Evolutionary conservation across 2,888 invertebrate species (phyloP).

Genomic region (Drosophila atripex): DNA sequence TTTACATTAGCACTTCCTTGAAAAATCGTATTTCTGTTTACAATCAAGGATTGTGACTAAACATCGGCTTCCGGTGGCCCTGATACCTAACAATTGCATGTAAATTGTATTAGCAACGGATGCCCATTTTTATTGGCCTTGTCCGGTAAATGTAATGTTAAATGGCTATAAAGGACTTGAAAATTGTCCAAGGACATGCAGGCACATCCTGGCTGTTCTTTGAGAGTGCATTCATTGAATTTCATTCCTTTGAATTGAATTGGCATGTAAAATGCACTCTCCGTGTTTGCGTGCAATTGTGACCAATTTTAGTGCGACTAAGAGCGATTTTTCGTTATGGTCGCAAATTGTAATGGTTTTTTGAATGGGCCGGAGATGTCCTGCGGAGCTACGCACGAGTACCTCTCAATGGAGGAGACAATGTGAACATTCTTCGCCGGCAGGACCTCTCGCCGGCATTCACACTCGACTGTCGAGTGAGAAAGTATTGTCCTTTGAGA

Average conservation of each 20-base stretch:
- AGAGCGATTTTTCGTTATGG: conserved; percentile 23
- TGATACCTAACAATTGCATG: conserved; percentile 41
- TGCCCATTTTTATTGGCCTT: conserved; percentile 35
- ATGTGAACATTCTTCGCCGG: conserved; percentile 34
- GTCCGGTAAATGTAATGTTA: conserved; percentile 24
- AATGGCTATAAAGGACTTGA: conserved; percentile 26
- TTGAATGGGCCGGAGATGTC: conserved; percentile 41
- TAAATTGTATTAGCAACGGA: conserved; percentile 46
- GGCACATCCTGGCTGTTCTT: conserved; percentile 35
- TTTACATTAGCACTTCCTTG: conserved; percentile 35
- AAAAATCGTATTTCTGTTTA: conserved; percentile 25
- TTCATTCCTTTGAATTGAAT: conserved; percentile 57
- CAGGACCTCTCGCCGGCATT: conserved; percentile 62
- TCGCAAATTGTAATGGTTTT: conserved; percentile 43
- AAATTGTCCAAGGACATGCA: conserved; percentile 26
- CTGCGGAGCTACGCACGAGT: conserved; percentile 74
- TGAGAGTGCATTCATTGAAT: conserved; percentile 27
- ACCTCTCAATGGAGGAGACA: conserved; percentile 60
- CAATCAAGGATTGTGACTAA: conserved; percentile 24
- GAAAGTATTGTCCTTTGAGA: conserved; percentile 62
- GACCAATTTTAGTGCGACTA: conserved; percentile 44
- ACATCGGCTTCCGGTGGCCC: conserved; percentile 40
- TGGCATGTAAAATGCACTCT: conserved; percentile 69
- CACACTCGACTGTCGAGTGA: conserved; percentile 68
- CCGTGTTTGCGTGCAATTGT: conserved; percentile 35